phyloP scores from a whole-genome alignment of 2,888 invertebrate genomes.

The Noctua janthe region DNA sequence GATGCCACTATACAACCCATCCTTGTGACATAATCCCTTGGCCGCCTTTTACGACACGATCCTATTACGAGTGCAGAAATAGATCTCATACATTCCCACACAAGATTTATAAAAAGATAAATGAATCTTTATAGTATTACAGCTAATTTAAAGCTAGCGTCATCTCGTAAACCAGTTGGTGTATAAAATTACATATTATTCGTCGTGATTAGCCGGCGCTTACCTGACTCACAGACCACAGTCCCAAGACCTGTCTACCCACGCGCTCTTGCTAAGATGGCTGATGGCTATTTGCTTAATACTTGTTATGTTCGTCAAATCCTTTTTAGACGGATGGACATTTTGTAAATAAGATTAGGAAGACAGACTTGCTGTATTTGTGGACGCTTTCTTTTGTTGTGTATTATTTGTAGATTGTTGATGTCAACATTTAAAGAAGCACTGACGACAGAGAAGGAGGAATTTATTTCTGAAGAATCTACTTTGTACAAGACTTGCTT shows the following conservation, averaged over 20 bases:
- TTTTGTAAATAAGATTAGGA: slow-evolving; percentile 56
- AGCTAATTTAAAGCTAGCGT: slow-evolving; percentile 54
- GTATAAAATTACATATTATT: slow-evolving; percentile 67
- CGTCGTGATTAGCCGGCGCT: slow-evolving; percentile 57
- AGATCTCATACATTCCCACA: slow-evolving; percentile 51
- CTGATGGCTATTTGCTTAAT: slow-evolving; percentile 68
- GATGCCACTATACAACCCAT: slow-evolving; percentile 12
- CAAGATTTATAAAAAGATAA: slow-evolving; percentile 62
- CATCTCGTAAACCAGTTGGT: slow-evolving; percentile 56
- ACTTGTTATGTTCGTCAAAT: slow-evolving; percentile 72
- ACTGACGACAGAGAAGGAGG: not conserved
- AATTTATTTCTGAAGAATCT: not conserved
- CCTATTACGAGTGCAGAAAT: slow-evolving; percentile 52
- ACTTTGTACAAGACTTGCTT: too few species aligned
- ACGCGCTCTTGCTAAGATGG: slow-evolving; percentile 67
- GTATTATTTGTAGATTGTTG: slow-evolving; percentile 9
- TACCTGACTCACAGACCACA: slow-evolving; percentile 67
- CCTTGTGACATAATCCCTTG: slow-evolving; percentile 33
- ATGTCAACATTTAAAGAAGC: not conserved
- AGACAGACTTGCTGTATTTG: slow-evolving; percentile 43
- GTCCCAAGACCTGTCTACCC: slow-evolving; percentile 75
- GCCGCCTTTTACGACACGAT: slow-evolving; percentile 37
- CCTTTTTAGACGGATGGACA: slow-evolving; percentile 50
- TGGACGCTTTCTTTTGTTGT: slow-evolving; percentile 38
- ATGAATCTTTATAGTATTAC: slow-evolving; percentile 50